Conservation (phyloP, 1,140 invertebrate species). For the Coboldia fuscipes region DNA sequence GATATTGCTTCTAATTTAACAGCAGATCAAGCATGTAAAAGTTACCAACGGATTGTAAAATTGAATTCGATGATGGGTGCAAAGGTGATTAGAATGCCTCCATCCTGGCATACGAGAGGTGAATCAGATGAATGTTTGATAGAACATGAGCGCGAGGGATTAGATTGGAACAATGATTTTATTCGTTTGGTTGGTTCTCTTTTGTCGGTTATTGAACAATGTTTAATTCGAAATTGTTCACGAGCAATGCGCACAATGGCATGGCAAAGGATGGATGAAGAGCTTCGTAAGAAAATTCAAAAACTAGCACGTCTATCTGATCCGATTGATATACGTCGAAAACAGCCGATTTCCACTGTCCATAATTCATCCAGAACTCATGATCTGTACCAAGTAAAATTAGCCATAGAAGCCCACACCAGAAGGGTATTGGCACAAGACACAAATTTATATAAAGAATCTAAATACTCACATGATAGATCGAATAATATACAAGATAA, state of each 20-base stretch:
- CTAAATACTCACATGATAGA: conserved; percentile 9
- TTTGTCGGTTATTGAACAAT: conserved; percentile 31
- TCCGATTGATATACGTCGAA: conserved; percentile 13
- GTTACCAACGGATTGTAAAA: conserved; percentile 27
- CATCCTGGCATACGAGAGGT: conserved; percentile 8
- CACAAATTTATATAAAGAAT: conserved; percentile 15
- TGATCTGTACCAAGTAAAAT: conserved; percentile 31
- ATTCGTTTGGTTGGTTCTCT: conserved; percentile 20
- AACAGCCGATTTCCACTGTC: conserved; percentile 13
- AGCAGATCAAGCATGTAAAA: conserved; percentile 47
- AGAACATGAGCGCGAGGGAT: conserved; percentile 17
- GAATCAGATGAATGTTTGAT: conserved; percentile 16
- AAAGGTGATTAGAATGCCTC: conserved; percentile 18
- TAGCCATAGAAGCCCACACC: conserved; percentile 29
- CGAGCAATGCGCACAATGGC: conserved; percentile 34
- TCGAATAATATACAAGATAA: conserved; percentile 5
- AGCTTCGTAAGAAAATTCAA: conserved; percentile 32
- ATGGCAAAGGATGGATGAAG: conserved; percentile 38
- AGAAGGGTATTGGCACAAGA: conserved; percentile 16
- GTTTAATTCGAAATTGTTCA: conserved; percentile 34
- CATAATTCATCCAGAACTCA: conserved; percentile 18
- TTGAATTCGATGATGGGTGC: conserved; percentile 16
- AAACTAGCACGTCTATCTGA: conserved; percentile 29
- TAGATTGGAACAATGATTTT: conserved; percentile 21
- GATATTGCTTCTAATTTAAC: conserved; percentile 35